phyloP scores from a whole-genome alignment of 2,113 vertebrate genomes.

The Gobio gobio region DNA sequence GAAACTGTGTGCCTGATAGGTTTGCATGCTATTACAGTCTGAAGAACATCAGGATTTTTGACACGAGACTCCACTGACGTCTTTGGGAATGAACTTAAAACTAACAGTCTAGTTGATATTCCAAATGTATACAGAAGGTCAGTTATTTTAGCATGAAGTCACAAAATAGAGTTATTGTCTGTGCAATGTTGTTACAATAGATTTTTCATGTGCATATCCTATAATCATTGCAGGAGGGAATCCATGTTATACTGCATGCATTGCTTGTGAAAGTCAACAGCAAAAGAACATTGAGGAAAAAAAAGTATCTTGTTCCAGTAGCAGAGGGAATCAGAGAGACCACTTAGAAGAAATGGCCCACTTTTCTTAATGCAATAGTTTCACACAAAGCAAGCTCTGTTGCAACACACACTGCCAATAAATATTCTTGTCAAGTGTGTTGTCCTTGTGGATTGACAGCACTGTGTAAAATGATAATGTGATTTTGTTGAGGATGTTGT shows the following conservation, averaged over 20 bases:
- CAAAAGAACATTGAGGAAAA: not conserved
- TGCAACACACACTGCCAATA: conserved; percentile 1
- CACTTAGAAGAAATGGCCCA: not conserved
- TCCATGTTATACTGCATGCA: not conserved
- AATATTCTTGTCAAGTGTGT: conserved; percentile 24
- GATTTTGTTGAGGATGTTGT: conserved; percentile 9
- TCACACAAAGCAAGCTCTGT: not conserved
- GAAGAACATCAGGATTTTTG: not conserved
- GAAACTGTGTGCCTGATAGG: conserved; percentile 34
- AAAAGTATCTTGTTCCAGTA: not conserved
- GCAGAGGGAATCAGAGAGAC: not conserved
- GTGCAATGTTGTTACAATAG: not conserved
- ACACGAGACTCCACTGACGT: not conserved
- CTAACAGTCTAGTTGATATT: conserved; percentile 12
- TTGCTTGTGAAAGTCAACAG: not conserved
- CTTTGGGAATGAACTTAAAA: conserved; percentile 1
- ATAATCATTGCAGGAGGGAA: not conserved
- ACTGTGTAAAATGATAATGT: conserved; percentile 22
- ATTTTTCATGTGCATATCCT: conserved; percentile 3
- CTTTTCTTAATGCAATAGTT: conserved; percentile 21
- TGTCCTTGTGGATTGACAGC: conserved; percentile 34
- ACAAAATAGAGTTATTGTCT: not conserved
- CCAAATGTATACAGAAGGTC: not conserved
- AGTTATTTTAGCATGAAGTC: not conserved
- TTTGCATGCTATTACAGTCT: conserved; percentile 9